Base-by-base conservation (phyloP, 2,888 invertebrate genomes). In the Himalopsyche japonica region DNA sequence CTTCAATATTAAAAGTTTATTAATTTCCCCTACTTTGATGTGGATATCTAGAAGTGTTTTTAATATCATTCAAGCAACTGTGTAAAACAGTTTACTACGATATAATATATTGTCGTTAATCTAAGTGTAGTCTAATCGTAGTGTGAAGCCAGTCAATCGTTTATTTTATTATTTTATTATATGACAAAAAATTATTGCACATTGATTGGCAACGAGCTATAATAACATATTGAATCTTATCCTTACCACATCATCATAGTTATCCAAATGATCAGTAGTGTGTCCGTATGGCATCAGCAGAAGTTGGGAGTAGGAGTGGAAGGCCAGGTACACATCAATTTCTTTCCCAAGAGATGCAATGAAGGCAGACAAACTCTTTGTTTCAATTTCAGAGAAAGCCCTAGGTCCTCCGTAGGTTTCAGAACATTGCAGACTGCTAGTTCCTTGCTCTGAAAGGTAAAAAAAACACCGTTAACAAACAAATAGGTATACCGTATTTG, bases 241-340 rank as follows among this genome's bases (percentile, higher is more conserved):
- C 83, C 89, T 88, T 86, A 92, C 92, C 90, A 91, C 89, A 82
- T 92, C 89, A 57, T 88, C 90, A 86, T 90, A 92, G 86, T 92
- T 91, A 5, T 88, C 88, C 1, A 90, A 89, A 87, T 89, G 81
- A 15, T 86, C 90, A 0, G 88, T 85, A 0, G 88, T 88, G 82
- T 92, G 90, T 79, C 93, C 93, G 86, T 91, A 93, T 0, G 93
- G 93, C n/a, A 93, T 88, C 10, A 93, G 87, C 12, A 93, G 89
- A 37, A 92, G 88, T 86, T 94, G 94, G 0, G 93, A 91, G 88
- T 91, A 94, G 0, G 94, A 93, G 88, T 94, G 94, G 85, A 94
- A 91, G 0, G 93, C 91, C 5, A 94, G 88, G 87, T 93, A 94
- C 82, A 93, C 91, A 0, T 92, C 89, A 0, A 92, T 86, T 1